Evolutionary conservation across 2,797 vertebrate species (phyloP).

Genomic region (Coregonus suidteri): DNA sequence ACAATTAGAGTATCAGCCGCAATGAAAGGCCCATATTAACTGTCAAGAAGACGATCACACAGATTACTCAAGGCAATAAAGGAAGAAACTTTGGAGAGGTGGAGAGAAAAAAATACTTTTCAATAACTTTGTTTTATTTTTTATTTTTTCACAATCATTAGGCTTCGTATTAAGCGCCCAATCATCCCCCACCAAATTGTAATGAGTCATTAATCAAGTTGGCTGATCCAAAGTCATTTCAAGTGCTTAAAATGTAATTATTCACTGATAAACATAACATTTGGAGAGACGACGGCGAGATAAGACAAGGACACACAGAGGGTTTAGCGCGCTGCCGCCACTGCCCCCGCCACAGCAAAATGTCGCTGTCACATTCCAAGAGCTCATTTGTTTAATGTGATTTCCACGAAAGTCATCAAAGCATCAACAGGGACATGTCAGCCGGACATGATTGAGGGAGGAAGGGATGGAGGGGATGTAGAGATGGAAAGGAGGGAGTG

Average conservation of each 20-base stretch:
- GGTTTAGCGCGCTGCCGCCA: constrained; percentile 29
- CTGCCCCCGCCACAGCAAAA: constrained; percentile 47
- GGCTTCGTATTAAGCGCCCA: constrained; percentile 51
- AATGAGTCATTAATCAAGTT: constrained; percentile 69
- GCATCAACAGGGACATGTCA: constrained; percentile 37
- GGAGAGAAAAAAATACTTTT: constrained; percentile 14
- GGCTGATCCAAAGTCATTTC: constrained; percentile 64
- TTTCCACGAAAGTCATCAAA: constrained; percentile 59
- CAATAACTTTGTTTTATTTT: constrained; percentile 23
- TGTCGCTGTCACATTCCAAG: constrained; percentile 54
- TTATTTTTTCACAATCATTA: neutral
- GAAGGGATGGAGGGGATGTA: neutral
- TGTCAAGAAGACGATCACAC: constrained; percentile 40
- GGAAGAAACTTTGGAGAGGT: neutral
- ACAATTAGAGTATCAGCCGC: constrained; percentile 32
- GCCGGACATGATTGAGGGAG: constrained; percentile 51
- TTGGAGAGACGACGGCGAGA: constrained; percentile 46
- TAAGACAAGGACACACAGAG: constrained; percentile 52
- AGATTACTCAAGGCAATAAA: constrained; percentile 31
- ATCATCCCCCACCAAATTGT: constrained; percentile 47
- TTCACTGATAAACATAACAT: constrained; percentile 67
- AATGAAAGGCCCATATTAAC: constrained; percentile 46
- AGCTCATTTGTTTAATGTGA: constrained; percentile 68
- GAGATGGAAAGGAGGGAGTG: constrained; percentile 9
- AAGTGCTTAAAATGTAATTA: constrained; percentile 76